Evolutionary conservation across 2,797 vertebrate species (phyloP).

Genomic region (Aulostomus chinensis): DNA sequence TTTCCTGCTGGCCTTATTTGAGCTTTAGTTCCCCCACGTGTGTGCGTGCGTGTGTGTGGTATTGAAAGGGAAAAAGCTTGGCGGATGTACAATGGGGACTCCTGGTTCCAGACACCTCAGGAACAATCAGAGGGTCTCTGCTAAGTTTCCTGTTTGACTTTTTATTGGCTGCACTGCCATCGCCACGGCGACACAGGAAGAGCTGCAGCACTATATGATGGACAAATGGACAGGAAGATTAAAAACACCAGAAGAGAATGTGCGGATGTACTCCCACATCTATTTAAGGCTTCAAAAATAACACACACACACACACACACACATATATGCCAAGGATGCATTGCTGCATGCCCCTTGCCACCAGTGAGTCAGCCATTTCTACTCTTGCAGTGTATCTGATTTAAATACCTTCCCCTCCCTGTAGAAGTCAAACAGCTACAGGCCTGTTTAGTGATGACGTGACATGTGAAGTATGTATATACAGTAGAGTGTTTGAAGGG

Average conservation of each 20-base stretch:
- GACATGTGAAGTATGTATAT: slow-evolving; percentile 11
- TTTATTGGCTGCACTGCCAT: slow-evolving; percentile 72
- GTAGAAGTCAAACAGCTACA: slow-evolving; percentile 38
- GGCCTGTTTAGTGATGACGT: slow-evolving; percentile 12
- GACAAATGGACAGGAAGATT: slow-evolving; percentile 76
- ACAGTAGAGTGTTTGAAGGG: not conserved
- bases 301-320: slow-evolving; percentile 32
- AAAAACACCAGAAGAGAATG: slow-evolving; percentile 68
- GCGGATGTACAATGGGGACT: slow-evolving; percentile 54
- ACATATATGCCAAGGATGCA: slow-evolving; percentile 55
- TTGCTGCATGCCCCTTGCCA: slow-evolving; percentile 57
- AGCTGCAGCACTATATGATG: slow-evolving; percentile 54
- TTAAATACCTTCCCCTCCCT: slow-evolving; percentile 60
- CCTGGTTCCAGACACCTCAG: slow-evolving; percentile 65
- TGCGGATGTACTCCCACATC: slow-evolving; percentile 69
- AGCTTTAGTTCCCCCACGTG: slow-evolving; percentile 12
- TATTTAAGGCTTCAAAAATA: slow-evolving; percentile 69
- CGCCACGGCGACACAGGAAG: slow-evolving; percentile 58
- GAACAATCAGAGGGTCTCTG: slow-evolving; percentile 69
- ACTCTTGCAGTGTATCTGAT: slow-evolving; percentile 52
- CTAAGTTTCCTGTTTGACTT: slow-evolving; percentile 74
- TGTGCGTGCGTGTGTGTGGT: slow-evolving; percentile 17
- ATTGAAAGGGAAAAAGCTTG: slow-evolving; percentile 42
- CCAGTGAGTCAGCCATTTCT: slow-evolving; percentile 59
- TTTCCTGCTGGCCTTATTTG: slow-evolving; percentile 11